Evolutionary conservation across 2,888 invertebrate genomes (phyloP).

Genomic region (Epistrophella euchroma): DNA sequence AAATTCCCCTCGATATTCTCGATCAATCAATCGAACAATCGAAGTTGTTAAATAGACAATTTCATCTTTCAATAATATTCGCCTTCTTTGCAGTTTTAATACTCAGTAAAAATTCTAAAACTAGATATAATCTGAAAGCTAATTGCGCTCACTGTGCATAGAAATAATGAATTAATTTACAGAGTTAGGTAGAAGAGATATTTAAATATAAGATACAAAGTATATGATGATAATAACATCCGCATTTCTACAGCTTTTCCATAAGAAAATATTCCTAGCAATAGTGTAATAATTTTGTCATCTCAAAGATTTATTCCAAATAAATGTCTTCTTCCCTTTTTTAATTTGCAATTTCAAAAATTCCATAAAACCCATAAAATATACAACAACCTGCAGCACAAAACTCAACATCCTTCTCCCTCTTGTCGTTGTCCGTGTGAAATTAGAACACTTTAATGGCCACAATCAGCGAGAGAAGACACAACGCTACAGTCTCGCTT

Average conservation of each 20-base stretch:
- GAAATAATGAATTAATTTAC: too few relatives aligned
- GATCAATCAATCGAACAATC: too few relatives aligned
- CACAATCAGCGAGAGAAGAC: conserved; percentile 23
- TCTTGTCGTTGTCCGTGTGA: conserved; percentile 35
- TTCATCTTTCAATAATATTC: too few relatives aligned
- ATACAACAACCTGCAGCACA: conserved; percentile 62
- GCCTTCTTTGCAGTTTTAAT: too few relatives aligned
- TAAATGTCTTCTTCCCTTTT: conserved; percentile 50
- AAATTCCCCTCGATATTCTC: too few relatives aligned
- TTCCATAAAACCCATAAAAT: conserved; percentile 61
- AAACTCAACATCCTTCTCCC: conserved; percentile 11
- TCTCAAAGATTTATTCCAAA: conserved; percentile 67
- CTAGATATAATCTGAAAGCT: too few relatives aligned
- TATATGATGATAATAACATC: conserved; percentile 9
- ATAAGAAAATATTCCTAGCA: conserved; percentile 22
- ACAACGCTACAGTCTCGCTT: conserved; percentile 7
- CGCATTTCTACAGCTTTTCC: conserved; percentile 31
- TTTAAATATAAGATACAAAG: neutral
- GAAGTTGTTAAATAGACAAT: too few relatives aligned
- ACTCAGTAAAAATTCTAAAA: too few relatives aligned
- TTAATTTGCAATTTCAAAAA: conserved; percentile 57
- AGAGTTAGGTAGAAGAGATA: too few relatives aligned
- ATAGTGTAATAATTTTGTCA: conserved; percentile 58
- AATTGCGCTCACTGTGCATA: too few relatives aligned
- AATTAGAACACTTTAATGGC: conserved; percentile 69